A percentile compares a stretch with the other conserved stretches of the same genome.
Conservation (phyloP, 2,797 vertebrate species). For the Oreochromis grahami region DNA sequence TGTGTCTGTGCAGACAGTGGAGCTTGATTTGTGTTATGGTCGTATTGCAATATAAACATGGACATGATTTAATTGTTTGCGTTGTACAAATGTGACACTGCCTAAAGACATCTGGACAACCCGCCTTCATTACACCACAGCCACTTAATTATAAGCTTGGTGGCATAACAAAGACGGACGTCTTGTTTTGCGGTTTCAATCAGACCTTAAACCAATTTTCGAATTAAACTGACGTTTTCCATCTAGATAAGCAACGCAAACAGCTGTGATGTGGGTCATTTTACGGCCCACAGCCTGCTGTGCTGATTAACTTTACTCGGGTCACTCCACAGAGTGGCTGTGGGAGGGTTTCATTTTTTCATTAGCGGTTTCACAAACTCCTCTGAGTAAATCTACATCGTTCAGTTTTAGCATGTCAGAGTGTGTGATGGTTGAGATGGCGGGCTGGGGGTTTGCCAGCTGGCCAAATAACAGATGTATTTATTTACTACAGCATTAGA, state of each 20-base stretch:
- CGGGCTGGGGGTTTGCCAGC: background rate
- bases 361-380: background rate
- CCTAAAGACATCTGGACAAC: background rate
- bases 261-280: background rate
- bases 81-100: background rate
- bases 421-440: background rate
- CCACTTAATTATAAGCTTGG: background rate
- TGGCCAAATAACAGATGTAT: background rate
- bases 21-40: background rate
- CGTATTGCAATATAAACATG: background rate
- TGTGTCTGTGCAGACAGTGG: too few relatives aligned
- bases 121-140: background rate
- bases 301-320: background rate
- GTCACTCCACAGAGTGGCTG: background rate
- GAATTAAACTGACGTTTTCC: background rate
- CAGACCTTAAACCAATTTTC: background rate
- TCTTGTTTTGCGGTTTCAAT: conserved; percentile 11
- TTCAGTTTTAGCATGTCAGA: background rate
- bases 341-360: background rate
- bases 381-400: background rate
- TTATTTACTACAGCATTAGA: background rate
- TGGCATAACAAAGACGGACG: background rate
- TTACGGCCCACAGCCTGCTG: background rate
- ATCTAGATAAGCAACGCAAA: conserved; percentile 5
- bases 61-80: background rate